Conservation (phyloP, 2,797 vertebrate species). For the Anomalospiza imberbis region DNA sequence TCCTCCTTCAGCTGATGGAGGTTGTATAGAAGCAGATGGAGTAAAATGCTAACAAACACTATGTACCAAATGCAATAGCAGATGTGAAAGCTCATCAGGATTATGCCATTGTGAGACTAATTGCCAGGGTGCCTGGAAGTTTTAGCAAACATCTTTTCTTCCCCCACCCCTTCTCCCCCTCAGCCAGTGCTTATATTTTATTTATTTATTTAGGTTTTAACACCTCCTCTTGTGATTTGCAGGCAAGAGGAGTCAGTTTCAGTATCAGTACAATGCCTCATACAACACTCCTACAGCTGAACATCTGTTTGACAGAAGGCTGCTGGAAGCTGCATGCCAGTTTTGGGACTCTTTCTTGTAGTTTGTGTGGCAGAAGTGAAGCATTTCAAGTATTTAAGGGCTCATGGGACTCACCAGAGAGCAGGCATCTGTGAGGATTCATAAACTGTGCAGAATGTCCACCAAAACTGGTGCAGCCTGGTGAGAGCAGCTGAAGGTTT, state of each 20-base stretch:
- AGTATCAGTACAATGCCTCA: neutral
- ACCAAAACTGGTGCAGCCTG: neutral
- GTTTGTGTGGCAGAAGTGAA: constrained; percentile 6
- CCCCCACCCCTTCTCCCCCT: neutral
- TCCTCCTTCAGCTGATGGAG: constrained; percentile 22
- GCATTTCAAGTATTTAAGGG: neutral
- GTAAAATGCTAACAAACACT: constrained; percentile 19
- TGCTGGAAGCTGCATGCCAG: neutral
- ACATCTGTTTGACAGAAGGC: constrained; percentile 55
- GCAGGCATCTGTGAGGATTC: neutral
- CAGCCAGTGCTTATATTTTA: neutral
- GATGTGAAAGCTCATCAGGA: constrained; percentile 30
- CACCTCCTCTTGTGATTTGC: constrained; percentile 34
- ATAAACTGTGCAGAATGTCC: neutral
- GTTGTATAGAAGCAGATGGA: constrained; percentile 1
- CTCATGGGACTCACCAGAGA: neutral
- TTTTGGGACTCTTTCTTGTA: neutral
- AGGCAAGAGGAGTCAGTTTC: neutral
- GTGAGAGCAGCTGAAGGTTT: neutral
- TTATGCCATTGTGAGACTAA: constrained; percentile 8
- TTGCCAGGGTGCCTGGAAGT: constrained; percentile 1
- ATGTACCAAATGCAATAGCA: neutral
- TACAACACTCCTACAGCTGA: neutral
- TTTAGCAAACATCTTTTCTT: neutral
- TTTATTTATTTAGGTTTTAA: constrained; percentile 47